Conservation (phyloP, 2,113 vertebrate species). For the human (Homo sapiens) region DNA sequence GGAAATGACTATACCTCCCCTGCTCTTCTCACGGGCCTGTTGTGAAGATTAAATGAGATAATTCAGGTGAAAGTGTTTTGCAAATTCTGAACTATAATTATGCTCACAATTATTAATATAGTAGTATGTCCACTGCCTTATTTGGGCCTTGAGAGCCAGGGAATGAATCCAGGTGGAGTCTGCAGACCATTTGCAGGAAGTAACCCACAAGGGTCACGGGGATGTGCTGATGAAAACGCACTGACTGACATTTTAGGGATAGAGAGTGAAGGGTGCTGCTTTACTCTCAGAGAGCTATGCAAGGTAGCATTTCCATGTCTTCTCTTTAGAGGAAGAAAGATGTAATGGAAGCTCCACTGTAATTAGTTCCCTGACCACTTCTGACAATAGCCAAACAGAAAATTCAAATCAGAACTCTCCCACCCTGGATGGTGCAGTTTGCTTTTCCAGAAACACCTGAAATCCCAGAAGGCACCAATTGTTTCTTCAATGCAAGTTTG, state of each 20-base stretch:
- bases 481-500: not conserved
- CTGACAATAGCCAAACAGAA: not conserved
- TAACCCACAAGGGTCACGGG: not conserved
- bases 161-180: not conserved
- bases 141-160: not conserved
- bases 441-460: accelerated
- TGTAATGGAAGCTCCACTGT: too few relatives aligned
- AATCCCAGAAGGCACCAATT: not conserved
- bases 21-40: not conserved
- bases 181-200: not conserved
- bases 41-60: not conserved
- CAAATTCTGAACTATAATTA: not conserved
- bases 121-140: not conserved
- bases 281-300: not conserved
- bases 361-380: not conserved
- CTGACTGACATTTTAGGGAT: not conserved
- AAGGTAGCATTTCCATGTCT: accelerated
- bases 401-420: not conserved
- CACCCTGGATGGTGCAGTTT: not conserved
- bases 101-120: not conserved
- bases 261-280: not conserved
- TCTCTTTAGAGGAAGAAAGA: not conserved
- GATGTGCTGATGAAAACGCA: not conserved
- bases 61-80: not conserved
- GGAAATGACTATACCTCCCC: not conserved